Evolutionary conservation across 2,888 invertebrate species (phyloP), one percentile per base, ranked within the genome.

Genomic region (Phytoseiulus persimilis): DNA sequence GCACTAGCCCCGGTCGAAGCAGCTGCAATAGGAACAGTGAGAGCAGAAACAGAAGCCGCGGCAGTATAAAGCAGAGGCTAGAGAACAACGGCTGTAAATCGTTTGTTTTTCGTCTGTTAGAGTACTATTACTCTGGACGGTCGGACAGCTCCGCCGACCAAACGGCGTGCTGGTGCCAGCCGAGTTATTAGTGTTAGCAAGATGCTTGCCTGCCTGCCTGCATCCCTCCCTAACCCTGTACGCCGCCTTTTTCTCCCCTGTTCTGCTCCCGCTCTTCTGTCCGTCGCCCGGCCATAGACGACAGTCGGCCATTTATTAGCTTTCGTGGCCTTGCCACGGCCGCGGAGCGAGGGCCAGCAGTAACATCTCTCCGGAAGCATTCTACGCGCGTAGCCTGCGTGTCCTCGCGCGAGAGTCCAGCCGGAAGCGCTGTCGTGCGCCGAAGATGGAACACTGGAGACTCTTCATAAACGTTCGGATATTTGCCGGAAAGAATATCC

Each of bases 11-110:
- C 39, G 39, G 3, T 39, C 39, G 39, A 39, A 39, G 39, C 39
- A 39, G 39, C 65, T 23, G 65, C 65, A 65, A 65, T 14, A 18
- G 9, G 9, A 65, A 65, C 65, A 65, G 65, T 65, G 18, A 65
- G 65, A 65, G 65, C 65, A 65, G 65, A 18, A 65, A 65, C 65
- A 65, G 65, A 18, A 28, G 65, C 65, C 65, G 65, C 65, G 18
- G 65, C 18, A 14, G 65, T 65, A 65, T 65, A 65, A 65, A 65
- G 65, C 65, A 65, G 65, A 28, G 18, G 65, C 65, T 14, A 65
- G 65, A 65, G 65, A 65, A 65, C 65, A 65, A 65, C 65, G 65
- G 65, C 65, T 65, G 65, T 65, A 65, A 65, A 65, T 65, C 65
- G 65, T 65, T 65, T 65, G 65, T 65, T 65, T 65, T 65, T 28